Percentiles rank a stretch among this genome's conserved stretches.
phyloP scores from a whole-genome alignment of 2,113 vertebrate genomes.

The Hipposideros armiger region DNA sequence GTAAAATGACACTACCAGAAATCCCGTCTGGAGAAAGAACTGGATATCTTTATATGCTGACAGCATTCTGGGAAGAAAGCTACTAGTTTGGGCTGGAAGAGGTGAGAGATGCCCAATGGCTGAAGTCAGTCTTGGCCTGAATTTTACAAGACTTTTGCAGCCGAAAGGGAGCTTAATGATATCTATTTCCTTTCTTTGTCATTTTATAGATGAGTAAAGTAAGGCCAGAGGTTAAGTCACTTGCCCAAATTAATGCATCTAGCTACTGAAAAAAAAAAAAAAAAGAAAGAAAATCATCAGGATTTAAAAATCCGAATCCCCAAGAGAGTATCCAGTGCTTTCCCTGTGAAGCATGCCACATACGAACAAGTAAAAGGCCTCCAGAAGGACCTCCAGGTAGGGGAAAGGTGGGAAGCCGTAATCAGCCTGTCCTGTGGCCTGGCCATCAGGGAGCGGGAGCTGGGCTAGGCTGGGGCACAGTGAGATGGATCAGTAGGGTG shows the following conservation, averaged over 20 bases:
- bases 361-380: background rate
- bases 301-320: constrained; percentile 4
- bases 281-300: background rate
- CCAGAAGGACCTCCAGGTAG: background rate
- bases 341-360: background rate
- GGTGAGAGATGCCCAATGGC: background rate
- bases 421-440: background rate
- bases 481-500: background rate
- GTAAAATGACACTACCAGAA: background rate
- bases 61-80: background rate
- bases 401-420: fast-evolving
- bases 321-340: background rate
- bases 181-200: constrained; percentile 1
- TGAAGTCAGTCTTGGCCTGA: background rate
- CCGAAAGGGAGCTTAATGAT: background rate
- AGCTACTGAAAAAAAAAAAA: background rate
- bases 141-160: background rate
- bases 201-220: background rate
- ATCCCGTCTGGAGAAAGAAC: background rate
- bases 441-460: too few relatives aligned
- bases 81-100: background rate
- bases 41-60: background rate
- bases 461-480: background rate
- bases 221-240: background rate
- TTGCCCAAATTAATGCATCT: background rate